Base-by-base conservation (phyloP, 2,797 vertebrate species). In the Neosilurus hyrtlii region DNA sequence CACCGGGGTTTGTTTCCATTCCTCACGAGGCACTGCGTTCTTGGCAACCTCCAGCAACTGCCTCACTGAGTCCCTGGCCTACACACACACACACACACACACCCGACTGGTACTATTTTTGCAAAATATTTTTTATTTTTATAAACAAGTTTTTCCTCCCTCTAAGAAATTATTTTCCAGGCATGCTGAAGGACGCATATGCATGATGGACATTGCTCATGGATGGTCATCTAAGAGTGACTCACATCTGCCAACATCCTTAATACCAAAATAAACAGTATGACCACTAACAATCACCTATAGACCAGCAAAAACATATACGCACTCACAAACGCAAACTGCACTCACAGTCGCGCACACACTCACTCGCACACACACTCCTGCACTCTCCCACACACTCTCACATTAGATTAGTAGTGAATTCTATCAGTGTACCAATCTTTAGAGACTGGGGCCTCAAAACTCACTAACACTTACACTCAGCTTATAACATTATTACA, bases 1-100 rank as follows among this genome's bases (percentile, higher is more conserved):
- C 86, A 99, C 92, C 0, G 97, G 97, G 0, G 97, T 99, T 85
- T 91, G 94, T 85, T 94, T 94, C 98, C 98, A 99, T 86, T 96
- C 95, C 76, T 94, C 91, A 85, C 87, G 93, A 57, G 97, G 98
- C 54, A 99, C 93, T 0, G 95, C 93, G 86, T 93, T 95, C 90
- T 94, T 92, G 15, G 97, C 97, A 88, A 96, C 91, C 82, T 95
- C 94, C 88, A 99, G 86, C 89, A 99, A 87, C 86, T 87, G 90
- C 89, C 91, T 92, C 79, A 99, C 95, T 0, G 92, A 93, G 86
- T 96, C 92, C 76, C 94, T 95, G 26, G 94, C 97, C 97, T 99
- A 85, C 66, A 52, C 22, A 30, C 67, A 84, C 16, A 80, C 26
- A 80, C 22, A 70, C n/a, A 49, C 16, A 30, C 22, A 63, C 0